These are phyloP conservation scores for Callipepla californica DNA, from an alignment of 2,113 vertebrate species.

Conservation along the genomic window DNA sequence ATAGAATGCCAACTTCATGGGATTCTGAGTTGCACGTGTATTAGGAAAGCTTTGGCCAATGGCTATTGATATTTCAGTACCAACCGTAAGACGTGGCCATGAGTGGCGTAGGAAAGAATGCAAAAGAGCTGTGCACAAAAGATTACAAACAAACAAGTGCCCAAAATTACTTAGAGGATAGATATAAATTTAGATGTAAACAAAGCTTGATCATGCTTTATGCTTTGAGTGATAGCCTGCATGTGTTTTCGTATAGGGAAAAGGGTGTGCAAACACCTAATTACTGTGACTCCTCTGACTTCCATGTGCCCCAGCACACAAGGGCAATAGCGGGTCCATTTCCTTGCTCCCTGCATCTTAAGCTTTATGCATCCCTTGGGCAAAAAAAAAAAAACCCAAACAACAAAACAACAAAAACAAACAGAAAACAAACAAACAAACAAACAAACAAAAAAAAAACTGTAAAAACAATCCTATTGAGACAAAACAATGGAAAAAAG, in stretches of 20 bases:
- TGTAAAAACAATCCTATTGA: not conserved
- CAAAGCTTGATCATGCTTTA: fast-evolving
- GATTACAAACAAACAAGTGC: not conserved
- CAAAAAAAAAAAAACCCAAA: not conserved
- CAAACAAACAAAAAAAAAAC: too few relatives aligned
- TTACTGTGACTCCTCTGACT: not conserved
- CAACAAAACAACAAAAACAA: too few relatives aligned
- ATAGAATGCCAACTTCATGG: not conserved
- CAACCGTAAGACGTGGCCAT: not conserved
- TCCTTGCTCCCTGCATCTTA: not conserved
- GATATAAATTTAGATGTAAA: not conserved
- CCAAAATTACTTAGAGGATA: not conserved
- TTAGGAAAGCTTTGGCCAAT: not conserved
- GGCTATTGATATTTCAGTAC: not conserved
- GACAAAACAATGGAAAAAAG: not conserved
- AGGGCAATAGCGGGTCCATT: not conserved
- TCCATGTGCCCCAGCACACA: too few relatives aligned
- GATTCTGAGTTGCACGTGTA: not conserved
- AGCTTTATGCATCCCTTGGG: not conserved
- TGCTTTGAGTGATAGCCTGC: not conserved
- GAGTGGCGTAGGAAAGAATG: not conserved
- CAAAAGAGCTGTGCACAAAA: not conserved
- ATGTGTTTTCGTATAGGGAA: not conserved
- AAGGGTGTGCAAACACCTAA: fast-evolving
- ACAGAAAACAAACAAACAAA: too few relatives aligned